Evolutionary conservation across 37 sponge, comb jelly and placozoan species (phyloP), one percentile per base, ranked within the genome.

Genomic region (Oopsacas minuta): DNA sequence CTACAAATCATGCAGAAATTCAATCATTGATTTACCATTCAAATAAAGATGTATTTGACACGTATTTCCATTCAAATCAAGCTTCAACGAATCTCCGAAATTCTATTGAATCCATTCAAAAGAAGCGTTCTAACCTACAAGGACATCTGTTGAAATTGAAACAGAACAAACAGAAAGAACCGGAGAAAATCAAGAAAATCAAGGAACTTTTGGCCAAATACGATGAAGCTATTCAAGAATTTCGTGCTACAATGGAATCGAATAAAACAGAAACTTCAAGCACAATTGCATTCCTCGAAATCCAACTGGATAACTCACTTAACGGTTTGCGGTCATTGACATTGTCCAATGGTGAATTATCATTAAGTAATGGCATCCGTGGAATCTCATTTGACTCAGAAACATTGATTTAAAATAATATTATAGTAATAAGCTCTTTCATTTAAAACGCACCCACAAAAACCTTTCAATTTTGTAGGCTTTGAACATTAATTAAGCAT

Each of bases 211-310:
- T 61, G 32, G 32, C 28, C 22, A 61, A 61, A n/a, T 61, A 61
- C 75, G 75, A 61, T 61, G 75, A 61, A 34, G 75, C 75, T 10
- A 61, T 61, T 61, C 28, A 61, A 61, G 75, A 61, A 61, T 61
- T 61, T 61, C 75, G 75, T 61, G 22, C 75, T 3, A 61, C 75
- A 32, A 3, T n/a, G 22, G 75, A 61, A 61, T 25, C 75, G 7
- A 61, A 61, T n/a, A 61, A 61, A n/a, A 61, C 30, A 25, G 75
- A 61, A 34, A 61, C 75, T 3, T 25, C 75, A 10, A 61, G 75
- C 28, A 61, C 75, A 61, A 61, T 61, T 12, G 22, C 75, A 20
- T 61, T 25, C 75, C 75, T 61, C 1, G 75, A 61, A n/a, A 7
- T 61, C 20, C 30, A 10, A 25, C 75, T 10, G 3, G 75, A 61